These are phyloP conservation scores for Oryctolagus cuniculus DNA, from an alignment of 2,113 vertebrate species.

Conservation along the genomic window mOryCun1.1 NC_091438.1:148263001-148263500, in stretches of 20 bases:
- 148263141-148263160: background rate
- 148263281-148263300: background rate
- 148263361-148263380: background rate
- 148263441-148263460: background rate
- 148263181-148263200: background rate
- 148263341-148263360: background rate
- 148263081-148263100: background rate
- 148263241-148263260: background rate
- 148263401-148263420: background rate
- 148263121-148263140: background rate
- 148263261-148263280: background rate
- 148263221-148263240: background rate
- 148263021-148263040: background rate
- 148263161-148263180: background rate
- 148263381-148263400: background rate
- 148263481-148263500: conserved; percentile 47
- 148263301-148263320: background rate
- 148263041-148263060: background rate
- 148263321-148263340: background rate
- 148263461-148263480: background rate
- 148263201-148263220: background rate
- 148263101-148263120: background rate
- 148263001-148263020: background rate
- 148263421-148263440: background rate
- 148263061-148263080: background rate